Conservation (phyloP, 2,888 invertebrate genomes). For the Heteromurus nitidus region DNA sequence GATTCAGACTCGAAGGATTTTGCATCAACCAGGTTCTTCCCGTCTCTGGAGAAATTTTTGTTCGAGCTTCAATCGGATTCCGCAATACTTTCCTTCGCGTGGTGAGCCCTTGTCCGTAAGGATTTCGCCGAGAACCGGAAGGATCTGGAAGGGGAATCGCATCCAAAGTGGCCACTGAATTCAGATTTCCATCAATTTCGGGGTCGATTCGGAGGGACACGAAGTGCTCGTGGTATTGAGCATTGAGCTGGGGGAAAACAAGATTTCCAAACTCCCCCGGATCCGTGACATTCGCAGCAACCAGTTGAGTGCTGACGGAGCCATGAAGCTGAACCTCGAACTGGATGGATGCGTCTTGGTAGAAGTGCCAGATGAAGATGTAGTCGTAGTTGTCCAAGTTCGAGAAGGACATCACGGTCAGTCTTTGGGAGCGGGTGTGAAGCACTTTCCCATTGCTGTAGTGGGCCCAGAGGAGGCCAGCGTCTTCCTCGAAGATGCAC, state of each 20-base stretch:
- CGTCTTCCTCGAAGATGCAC: conserved; percentile 49
- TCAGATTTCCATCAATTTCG: conserved; percentile 46
- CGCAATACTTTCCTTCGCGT: conserved; percentile 2
- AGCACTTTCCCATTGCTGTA: background rate
- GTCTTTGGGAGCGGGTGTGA: conserved; percentile 37
- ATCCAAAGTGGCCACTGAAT: conserved; percentile 49
- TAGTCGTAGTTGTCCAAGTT: conserved; percentile 57
- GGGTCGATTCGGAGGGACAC: conserved; percentile 44
- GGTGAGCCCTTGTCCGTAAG: conserved; percentile 63
- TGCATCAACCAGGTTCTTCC: conserved; percentile 54
- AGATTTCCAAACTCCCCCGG: conserved; percentile 30
- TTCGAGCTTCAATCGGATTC: conserved; percentile 37
- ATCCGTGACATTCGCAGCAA: background rate
- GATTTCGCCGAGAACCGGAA: conserved; percentile 42
- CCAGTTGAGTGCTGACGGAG: conserved; percentile 22
- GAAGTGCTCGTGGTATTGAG: conserved; percentile 50
- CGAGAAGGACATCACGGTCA: background rate
- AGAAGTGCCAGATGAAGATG: conserved; percentile 47
- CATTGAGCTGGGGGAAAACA: conserved; percentile 42
- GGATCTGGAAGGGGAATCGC: conserved; percentile 29
- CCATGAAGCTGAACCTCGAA: conserved; percentile 47
- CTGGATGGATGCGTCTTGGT: conserved; percentile 52
- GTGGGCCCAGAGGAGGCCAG: conserved; percentile 37
- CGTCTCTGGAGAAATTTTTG: conserved; percentile 32
- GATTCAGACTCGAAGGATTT: conserved; percentile 39